A percentile compares a stretch with the other conserved stretches of the same genome.
These are phyloP conservation scores for Urocolius indicus DNA, from an alignment of 2,113 vertebrate genomes.

Conservation along the genomic window DNA sequence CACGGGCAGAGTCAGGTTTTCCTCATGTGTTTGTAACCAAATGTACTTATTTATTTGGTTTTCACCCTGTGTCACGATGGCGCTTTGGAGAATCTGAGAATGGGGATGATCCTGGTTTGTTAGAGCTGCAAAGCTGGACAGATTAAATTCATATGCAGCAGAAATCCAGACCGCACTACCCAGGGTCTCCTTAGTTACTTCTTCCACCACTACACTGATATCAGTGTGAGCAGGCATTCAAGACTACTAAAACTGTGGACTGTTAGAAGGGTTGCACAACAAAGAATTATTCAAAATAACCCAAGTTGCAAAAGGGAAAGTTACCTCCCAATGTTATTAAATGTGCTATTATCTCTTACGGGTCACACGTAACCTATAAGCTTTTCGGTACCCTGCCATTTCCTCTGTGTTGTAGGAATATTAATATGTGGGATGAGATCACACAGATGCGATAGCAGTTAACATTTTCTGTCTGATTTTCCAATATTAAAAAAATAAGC, in stretches of 20 bases:
- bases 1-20: rapidly evolving
- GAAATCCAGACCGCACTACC: background rate
- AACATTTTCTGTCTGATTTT: background rate
- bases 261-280: background rate
- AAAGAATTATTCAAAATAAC: background rate
- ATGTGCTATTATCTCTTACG: background rate
- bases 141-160: background rate
- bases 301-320: background rate
- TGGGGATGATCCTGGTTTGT: background rate
- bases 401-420: background rate
- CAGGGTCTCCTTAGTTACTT: rapidly evolving
- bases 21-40: background rate
- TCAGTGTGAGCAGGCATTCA: background rate
- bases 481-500: background rate
- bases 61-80: background rate
- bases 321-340: background rate
- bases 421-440: background rate
- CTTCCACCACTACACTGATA: background rate
- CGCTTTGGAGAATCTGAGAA: background rate
- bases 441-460: background rate
- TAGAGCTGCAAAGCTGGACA: background rate
- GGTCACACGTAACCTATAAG: background rate
- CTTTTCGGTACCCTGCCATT: background rate
- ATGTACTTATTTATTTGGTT: background rate
- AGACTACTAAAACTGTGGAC: background rate